phyloP scores from a whole-genome alignment of 2,113 vertebrate species.

The Entosphenus tridentatus region DNA sequence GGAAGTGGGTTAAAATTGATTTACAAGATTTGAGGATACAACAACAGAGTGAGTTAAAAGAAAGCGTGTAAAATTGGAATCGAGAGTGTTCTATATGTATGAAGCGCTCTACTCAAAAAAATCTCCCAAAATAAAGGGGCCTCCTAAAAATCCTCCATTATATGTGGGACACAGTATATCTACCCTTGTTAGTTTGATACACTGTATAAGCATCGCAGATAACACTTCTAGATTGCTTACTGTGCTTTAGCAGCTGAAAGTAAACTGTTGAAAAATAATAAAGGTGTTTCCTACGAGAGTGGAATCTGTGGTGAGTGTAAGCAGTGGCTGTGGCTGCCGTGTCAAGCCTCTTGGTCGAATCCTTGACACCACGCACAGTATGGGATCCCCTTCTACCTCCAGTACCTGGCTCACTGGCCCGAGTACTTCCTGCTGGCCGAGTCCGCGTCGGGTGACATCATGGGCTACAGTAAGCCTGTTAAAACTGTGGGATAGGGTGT shows the following conservation, averaged over 20 bases:
- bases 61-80: too few relatives aligned
- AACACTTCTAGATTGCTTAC: background rate
- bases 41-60: too few relatives aligned
- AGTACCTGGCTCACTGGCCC: slow-evolving; percentile 89
- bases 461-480: slow-evolving; percentile 63
- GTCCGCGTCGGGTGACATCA: slow-evolving; percentile 72
- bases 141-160: too few relatives aligned
- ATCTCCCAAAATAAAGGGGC: too few relatives aligned
- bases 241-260: background rate
- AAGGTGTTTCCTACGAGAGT: slow-evolving; percentile 8
- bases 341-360: slow-evolving; percentile 7
- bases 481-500: slow-evolving; percentile 12
- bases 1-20: too few relatives aligned
- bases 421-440: slow-evolving; percentile 90
- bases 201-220: background rate
- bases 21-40: too few relatives aligned
- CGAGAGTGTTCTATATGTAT: too few relatives aligned
- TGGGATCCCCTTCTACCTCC: slow-evolving; percentile 79
- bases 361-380: slow-evolving; percentile 38
- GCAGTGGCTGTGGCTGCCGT: slow-evolving; percentile 4
- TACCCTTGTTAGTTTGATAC: background rate
- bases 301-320: background rate
- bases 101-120: too few relatives aligned
- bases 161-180: too few relatives aligned
- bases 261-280: slow-evolving; percentile 1